Evolutionary conservation across 1,140 invertebrate genomes (phyloP).

Genomic region (Drosophila santomea): DNA sequence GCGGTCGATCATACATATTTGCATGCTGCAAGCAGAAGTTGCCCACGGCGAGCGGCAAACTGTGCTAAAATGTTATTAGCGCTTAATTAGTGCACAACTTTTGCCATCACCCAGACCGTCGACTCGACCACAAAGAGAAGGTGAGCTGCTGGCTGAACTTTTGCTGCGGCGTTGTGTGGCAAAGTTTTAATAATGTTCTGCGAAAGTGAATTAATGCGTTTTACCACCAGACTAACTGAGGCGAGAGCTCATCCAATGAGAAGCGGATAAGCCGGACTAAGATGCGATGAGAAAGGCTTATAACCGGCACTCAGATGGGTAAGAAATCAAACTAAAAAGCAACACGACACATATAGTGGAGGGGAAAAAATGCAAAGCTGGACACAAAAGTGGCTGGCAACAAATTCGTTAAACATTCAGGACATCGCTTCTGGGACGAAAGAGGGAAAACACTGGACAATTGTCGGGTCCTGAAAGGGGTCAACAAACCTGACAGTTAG

Average conservation of each 20-base stretch:
- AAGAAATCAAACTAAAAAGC: constrained; percentile 14
- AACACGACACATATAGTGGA: constrained; percentile 5
- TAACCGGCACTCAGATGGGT: constrained; percentile 10
- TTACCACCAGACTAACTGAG: constrained; percentile 37
- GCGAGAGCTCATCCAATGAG: constrained; percentile 2
- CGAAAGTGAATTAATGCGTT: constrained; percentile 79
- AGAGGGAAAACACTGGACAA: constrained; percentile 17
- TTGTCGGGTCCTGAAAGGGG: constrained; percentile 22
- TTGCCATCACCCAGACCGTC: constrained; percentile 43
- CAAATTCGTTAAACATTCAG: constrained; percentile 77
- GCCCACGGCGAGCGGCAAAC: constrained; percentile 31
- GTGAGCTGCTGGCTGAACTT: constrained; percentile 54
- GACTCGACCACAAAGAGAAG: constrained; percentile 62
- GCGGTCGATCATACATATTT: constrained; percentile 53
- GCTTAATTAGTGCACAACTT: constrained; percentile 79
- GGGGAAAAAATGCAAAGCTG: constrained; percentile 14
- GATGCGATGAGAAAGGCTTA: constrained; percentile 43
- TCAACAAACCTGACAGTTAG: constrained; percentile 38
- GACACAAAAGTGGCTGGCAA: constrained; percentile 59
- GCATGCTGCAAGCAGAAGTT: constrained; percentile 39
- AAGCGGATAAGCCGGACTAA: constrained; percentile 26
- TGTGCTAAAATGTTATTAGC: constrained; percentile 77
- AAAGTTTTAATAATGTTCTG: constrained; percentile 78
- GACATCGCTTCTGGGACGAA: constrained; percentile 37
- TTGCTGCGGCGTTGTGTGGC: constrained; percentile 70